phyloP scores from a whole-genome alignment of 2,888 invertebrate species.

The Amphipyra tragopoginis region DNA sequence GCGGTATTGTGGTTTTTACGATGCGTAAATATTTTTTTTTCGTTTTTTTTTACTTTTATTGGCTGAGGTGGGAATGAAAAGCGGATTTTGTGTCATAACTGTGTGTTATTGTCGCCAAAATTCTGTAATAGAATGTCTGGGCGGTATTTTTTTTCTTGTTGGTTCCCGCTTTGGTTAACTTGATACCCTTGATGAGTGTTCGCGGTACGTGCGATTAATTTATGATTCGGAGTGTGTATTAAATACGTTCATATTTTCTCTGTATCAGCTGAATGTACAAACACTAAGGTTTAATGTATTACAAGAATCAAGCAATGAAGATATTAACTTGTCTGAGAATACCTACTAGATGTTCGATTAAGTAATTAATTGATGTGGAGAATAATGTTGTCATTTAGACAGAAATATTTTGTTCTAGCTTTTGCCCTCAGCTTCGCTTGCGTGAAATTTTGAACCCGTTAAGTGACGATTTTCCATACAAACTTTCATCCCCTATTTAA shows the following conservation, averaged over 20 bases:
- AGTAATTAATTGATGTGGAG: too few relatives aligned
- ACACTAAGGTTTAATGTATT: not conserved
- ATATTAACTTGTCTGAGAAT: too few relatives aligned
- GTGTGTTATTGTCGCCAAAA: constrained; percentile 56
- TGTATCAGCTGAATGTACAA: not conserved
- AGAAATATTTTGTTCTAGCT: too few relatives aligned
- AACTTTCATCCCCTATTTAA: too few relatives aligned
- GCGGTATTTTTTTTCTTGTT: constrained; percentile 56
- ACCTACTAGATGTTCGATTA: too few relatives aligned
- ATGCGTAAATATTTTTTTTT: constrained; percentile 82
- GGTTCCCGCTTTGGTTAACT: constrained; percentile 50
- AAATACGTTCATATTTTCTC: constrained; percentile 3
- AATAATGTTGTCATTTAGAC: too few relatives aligned
- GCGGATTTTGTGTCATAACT: constrained; percentile 71
- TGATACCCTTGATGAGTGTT: constrained; percentile 46
- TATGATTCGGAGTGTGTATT: constrained; percentile 6
- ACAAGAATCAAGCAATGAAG: not conserved
- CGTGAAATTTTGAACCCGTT: too few relatives aligned
- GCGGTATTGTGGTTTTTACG: constrained; percentile 86
- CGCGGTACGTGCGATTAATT: constrained; percentile 38
- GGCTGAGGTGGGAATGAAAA: constrained; percentile 80
- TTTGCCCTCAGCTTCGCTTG: too few relatives aligned
- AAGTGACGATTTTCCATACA: too few relatives aligned
- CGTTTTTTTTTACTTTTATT: constrained; percentile 76
- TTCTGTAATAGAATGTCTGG: constrained; percentile 71